phyloP scores from a whole-genome alignment of 2,113 vertebrate genomes.

The Pluvialis apricaria region DNA sequence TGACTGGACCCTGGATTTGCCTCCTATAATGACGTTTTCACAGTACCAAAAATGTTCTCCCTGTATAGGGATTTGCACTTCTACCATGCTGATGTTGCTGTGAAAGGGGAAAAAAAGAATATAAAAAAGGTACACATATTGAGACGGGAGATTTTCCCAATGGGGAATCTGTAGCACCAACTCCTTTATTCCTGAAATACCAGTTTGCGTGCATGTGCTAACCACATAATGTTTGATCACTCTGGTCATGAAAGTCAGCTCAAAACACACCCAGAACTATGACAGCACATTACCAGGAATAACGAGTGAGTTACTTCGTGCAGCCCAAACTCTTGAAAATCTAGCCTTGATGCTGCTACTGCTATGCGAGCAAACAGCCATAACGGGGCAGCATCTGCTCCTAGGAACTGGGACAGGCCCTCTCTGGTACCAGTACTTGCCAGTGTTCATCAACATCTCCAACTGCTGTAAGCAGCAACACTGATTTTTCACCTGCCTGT shows the following conservation, averaged over 20 bases:
- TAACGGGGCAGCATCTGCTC: not conserved
- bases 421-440: not conserved
- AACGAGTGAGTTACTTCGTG: not conserved
- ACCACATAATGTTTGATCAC: not conserved
- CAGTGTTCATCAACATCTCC: not conserved
- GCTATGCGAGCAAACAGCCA: not conserved
- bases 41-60: not conserved
- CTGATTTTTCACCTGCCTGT: not conserved
- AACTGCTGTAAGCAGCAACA: not conserved
- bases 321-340: not conserved
- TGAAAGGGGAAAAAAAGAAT: not conserved
- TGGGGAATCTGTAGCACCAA: not conserved
- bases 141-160: not conserved
- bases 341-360: not conserved
- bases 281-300: not conserved
- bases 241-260: not conserved
- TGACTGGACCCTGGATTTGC: not conserved
- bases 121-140: not conserved
- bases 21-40: not conserved
- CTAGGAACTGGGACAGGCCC: not conserved
- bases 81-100: not conserved
- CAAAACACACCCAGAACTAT: not conserved
- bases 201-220: rapidly evolving
- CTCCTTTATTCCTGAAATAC: not conserved
- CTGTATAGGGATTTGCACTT: not conserved